Base-by-base conservation (phyloP, 2,888 invertebrate genomes). In the Marasmarcha lunaedactyla region DNA sequence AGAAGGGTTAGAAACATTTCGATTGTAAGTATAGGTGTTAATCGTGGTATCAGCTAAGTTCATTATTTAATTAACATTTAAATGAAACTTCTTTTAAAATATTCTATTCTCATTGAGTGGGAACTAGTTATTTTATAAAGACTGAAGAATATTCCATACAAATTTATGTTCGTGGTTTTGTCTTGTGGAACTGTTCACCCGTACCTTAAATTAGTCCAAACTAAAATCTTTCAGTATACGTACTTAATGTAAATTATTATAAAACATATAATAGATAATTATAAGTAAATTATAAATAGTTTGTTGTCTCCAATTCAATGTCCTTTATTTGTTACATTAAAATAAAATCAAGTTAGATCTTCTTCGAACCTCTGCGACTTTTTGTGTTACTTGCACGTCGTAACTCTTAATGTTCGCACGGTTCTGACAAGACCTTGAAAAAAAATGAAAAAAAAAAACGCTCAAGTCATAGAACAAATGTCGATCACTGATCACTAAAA, bases 181-280 rank as follows among this genome's bases (percentile, higher is more conserved):
- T 57, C 64, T 61, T 56, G 62, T 66, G 65, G 54, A 58, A 53
- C 57, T 51, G 57, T 63, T 68, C 67, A 61, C 67, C 68, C 59
- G 74, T 74, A 74, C 68, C 71, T 76, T 65, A 70, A 69, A 71
- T 55, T 74, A 77, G 76, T 77, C 73, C 76, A 76, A 74, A 62
- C 59, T 72, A 70, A 77, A 79, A 72, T 77, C 65, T 78, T 79
- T 83, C 83, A 71, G 83, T 83, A 83, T 83, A 83, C 83, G 83
- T 83, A 83, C 83, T 83, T 83, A 83, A 79, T 81, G 72, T 81
- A 81, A 81, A 77, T 72, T 77, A 69, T 60, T n/a, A 61, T 77
- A 78, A 83, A 83, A 76, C 79, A 78, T 83, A 83, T 81, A 83
- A 72, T 79, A 81, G 78, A 77, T 78, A 76, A 77, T 67, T 69